Evolutionary conservation across 1,140 invertebrate species (phyloP), one percentile per base, ranked within the genome.

Genomic region (Drosophila triauraria): DNA sequence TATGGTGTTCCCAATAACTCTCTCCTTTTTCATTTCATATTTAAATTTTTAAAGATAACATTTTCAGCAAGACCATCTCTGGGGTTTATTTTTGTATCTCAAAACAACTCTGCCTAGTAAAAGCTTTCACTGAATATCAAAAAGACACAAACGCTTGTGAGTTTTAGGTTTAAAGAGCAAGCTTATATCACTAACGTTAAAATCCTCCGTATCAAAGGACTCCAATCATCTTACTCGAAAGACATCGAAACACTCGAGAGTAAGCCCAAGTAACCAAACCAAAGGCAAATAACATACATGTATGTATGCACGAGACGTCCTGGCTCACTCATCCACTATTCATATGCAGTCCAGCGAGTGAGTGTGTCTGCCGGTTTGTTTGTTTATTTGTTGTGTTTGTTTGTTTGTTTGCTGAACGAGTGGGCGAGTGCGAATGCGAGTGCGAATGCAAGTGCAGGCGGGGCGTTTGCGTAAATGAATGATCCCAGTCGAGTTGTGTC

Each of bases 401-500:
- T 63, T 64, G 61, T 50, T 58, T 65, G 67, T 62, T 78, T 71
- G 76, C 76, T 50, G 76, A 82, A 82, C 85, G 76, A 75, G 82
- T 79, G 82, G 75, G 62, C 53, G 77, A 78, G 51, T 74, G 72
- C 58, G 60, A 70, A 54, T 47, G 62, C 42, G n/a, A 79, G 62
- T 74, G 77, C 65, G 61, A 68, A 60, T 54, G 67, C 40, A 9
- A 46, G 56, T 20, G 20, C 20, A 20, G 20, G 20, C 20, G 20
- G 20, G 68, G 78, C 74, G 69, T 85, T 80, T 78, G 84, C 81
- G 81, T 88, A 88, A 88, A 88, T 88, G 85, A 88, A 90, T 88
- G 86, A 88, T 82, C 58, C 46, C 65, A 80, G 84, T 67, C 61
- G 54, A 47, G 75, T 61, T 40, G 50, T 74, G 83, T 78, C 60